Conservation (phyloP, 2,888 invertebrate species). For the Drosophila nr. perissopoda region DNA sequence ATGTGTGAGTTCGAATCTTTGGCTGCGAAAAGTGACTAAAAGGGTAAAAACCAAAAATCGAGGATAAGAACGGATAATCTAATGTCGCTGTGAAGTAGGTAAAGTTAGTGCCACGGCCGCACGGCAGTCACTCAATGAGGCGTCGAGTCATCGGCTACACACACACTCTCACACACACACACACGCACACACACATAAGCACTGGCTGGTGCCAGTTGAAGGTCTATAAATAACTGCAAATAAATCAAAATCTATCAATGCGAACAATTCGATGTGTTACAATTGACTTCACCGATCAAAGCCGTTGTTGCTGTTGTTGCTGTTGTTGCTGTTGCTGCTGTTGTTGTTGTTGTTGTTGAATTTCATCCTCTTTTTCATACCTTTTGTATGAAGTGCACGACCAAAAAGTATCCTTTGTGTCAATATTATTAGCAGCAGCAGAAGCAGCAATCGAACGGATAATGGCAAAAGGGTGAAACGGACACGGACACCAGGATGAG, state of each 20-base stretch:
- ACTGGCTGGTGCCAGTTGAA: conserved; percentile 61
- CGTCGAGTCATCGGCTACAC: conserved; percentile 56
- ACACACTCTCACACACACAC: conserved; percentile 32
- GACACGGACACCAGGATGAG: conserved; percentile 39
- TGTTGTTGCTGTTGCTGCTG: conserved; percentile 38
- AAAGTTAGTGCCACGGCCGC: conserved; percentile 49
- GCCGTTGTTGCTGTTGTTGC: conserved; percentile 58
- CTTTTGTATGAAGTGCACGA: conserved; percentile 82
- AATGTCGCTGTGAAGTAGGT: conserved; percentile 76
- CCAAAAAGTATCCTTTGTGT: conserved; percentile 82
- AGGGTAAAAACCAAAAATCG: conserved; percentile 84
- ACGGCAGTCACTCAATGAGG: conserved; percentile 57
- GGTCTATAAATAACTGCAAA: conserved; percentile 84
- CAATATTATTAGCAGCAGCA: conserved; percentile 80
- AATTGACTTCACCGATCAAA: conserved; percentile 84
- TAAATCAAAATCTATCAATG: conserved; percentile 85
- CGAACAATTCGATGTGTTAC: conserved; percentile 85
- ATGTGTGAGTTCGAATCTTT: conserved; percentile 36
- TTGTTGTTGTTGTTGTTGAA: conserved; percentile 48
- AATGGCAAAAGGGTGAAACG: conserved; percentile 72
- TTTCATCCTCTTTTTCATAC: conserved; percentile 74
- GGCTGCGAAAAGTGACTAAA: conserved; percentile 63
- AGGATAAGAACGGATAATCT: conserved; percentile 85
- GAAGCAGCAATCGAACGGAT: conserved; percentile 68
- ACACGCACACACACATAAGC: conserved; percentile 10